These are phyloP conservation scores for Lethenteron camtschaticum DNA, from an alignment of 2,113 vertebrate species.

Conservation along the genomic window DNA sequence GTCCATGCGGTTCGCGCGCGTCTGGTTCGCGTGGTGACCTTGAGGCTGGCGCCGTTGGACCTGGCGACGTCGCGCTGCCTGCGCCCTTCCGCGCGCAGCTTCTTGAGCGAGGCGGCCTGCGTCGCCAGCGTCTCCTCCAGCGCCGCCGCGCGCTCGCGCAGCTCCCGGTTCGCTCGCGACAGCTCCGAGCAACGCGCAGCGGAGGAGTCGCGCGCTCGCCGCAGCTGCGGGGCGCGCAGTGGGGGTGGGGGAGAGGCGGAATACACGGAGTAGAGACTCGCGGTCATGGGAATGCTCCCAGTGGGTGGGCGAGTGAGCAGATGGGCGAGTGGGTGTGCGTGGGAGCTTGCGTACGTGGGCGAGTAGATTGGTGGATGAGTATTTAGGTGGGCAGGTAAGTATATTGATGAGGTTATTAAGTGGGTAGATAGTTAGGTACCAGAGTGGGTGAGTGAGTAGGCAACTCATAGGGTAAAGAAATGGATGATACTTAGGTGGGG, in stretches of 20 bases:
- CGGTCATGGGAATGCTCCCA: background rate
- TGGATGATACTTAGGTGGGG: too few species aligned
- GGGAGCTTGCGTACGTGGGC: background rate
- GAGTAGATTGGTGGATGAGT: background rate
- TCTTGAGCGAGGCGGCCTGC: constrained; percentile 21
- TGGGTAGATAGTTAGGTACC: background rate
- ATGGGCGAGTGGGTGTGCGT: background rate
- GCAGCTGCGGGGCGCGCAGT: constrained; percentile 16
- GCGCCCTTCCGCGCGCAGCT: constrained; percentile 16
- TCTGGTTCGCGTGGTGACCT: background rate
- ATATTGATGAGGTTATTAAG: background rate
- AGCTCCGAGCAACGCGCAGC: constrained; percentile 21
- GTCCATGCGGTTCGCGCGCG: background rate
- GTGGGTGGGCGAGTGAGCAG: background rate
- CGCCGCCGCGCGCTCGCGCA: constrained; percentile 18
- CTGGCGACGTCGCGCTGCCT: background rate
- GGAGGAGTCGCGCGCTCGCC: constrained; percentile 22
- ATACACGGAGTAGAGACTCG: background rate
- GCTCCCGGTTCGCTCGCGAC: constrained; percentile 21
- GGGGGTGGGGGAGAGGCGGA: background rate
- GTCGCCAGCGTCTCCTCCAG: constrained; percentile 16
- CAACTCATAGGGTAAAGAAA: background rate
- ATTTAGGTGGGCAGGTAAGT: background rate
- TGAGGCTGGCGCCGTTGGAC: too few species aligned
- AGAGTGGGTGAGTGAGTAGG: background rate